phyloP scores from a whole-genome alignment of 92 coral and sea anemone species.

The Parazoanthus swiftii region DNA sequence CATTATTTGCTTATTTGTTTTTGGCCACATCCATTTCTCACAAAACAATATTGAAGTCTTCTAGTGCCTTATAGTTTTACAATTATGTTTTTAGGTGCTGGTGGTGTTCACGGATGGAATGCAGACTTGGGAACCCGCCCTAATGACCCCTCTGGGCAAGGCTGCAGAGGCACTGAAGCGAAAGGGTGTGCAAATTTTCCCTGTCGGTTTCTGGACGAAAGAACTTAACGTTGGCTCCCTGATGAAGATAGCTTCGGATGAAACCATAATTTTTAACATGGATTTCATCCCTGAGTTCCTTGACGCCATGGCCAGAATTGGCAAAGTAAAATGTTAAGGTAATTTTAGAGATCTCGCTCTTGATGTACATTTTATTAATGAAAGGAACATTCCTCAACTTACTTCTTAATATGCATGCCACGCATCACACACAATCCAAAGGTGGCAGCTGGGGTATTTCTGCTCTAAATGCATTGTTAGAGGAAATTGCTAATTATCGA shows the following conservation, averaged over 20 bases:
- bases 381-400: not conserved
- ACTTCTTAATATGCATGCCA: not conserved
- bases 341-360: not conserved
- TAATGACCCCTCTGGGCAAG: conserved; percentile 57
- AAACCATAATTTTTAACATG: conserved; percentile 59
- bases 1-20: too few relatives aligned
- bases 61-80: not conserved
- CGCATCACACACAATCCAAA: too few relatives aligned
- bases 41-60: not conserved
- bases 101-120: conserved; percentile 73
- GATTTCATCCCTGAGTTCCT: conserved; percentile 70
- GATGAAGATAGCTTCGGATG: conserved; percentile 61
- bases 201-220: conserved; percentile 70
- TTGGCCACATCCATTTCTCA: too few relatives aligned
- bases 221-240: conserved; percentile 63
- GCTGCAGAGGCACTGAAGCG: conserved; percentile 57
- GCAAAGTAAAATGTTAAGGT: conserved; percentile 69
- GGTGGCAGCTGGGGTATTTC: too few relatives aligned
- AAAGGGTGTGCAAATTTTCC: conserved; percentile 68
- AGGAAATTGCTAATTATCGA: too few relatives aligned
- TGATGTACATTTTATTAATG: not conserved
- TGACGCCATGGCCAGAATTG: conserved; percentile 59
- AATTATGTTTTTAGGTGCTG: conserved; percentile 48
- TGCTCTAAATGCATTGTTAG: too few relatives aligned
- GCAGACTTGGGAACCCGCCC: conserved; percentile 70